phyloP scores from a whole-genome alignment of 2,113 vertebrate species.

The Odocoileus hemionus region DNA sequence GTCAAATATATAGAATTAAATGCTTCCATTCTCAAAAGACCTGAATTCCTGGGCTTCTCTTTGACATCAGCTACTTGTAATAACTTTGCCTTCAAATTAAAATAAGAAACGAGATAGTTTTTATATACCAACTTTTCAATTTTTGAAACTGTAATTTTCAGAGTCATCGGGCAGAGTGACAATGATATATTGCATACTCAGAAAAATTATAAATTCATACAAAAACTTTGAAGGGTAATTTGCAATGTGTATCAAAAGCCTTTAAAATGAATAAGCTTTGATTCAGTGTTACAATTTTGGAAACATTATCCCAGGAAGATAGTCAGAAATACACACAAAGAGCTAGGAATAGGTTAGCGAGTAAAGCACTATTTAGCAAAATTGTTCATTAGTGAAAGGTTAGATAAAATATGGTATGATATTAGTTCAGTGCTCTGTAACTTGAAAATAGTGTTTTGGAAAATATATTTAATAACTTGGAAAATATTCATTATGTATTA shows the following conservation, averaged over 20 bases:
- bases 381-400: background rate
- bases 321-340: background rate
- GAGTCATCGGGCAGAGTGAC: background rate
- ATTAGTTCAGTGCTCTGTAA: background rate
- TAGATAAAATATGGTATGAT: background rate
- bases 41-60: background rate
- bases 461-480: background rate
- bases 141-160: background rate
- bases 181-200: background rate
- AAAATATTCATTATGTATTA: background rate
- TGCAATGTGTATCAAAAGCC: background rate
- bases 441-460: background rate
- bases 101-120: background rate
- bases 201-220: background rate
- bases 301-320: background rate
- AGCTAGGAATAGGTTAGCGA: background rate
- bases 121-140: background rate
- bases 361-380: background rate
- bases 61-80: background rate
- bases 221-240: background rate
- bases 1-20: background rate
- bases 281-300: background rate
- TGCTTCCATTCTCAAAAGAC: background rate
- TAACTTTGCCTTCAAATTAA: background rate
- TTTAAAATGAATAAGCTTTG: conserved; percentile 6